Conservation (phyloP, 2,797 vertebrate genomes). For the Hyperoplus immaculatus region DNA sequence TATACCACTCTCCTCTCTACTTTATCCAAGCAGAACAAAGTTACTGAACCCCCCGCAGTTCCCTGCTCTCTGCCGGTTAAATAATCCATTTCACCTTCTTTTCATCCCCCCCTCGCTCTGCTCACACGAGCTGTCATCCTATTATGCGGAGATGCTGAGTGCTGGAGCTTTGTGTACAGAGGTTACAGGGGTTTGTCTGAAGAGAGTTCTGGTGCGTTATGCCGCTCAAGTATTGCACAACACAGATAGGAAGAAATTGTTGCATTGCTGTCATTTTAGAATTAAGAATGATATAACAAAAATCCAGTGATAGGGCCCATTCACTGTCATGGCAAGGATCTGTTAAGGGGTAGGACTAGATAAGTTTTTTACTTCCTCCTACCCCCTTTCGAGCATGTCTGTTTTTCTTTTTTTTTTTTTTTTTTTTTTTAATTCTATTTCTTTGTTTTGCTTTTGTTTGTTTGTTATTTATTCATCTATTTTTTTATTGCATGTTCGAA, state of each 20-base stretch:
- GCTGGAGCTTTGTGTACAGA: slow-evolving; percentile 35
- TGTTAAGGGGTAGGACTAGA: too few species aligned
- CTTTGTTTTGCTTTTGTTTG: too few species aligned
- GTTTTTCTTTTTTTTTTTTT: too few species aligned
- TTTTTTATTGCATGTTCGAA: too few species aligned
- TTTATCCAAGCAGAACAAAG: slow-evolving; percentile 79
- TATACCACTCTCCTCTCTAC: slow-evolving; percentile 64
- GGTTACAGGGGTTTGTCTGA: slow-evolving; percentile 52
- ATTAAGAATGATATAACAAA: slow-evolving; percentile 4
- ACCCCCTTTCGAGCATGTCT: too few species aligned
- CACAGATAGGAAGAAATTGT: slow-evolving; percentile 23
- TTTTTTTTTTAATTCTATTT: too few species aligned
- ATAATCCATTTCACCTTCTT: slow-evolving; percentile 82
- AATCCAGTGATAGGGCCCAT: background rate
- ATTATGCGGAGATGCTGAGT: slow-evolving; percentile 60
- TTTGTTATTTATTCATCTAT: too few species aligned
- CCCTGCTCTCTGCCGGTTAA: slow-evolving; percentile 79
- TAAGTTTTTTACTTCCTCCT: too few species aligned
- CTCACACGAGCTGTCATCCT: slow-evolving; percentile 72
- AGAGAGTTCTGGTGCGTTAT: slow-evolving; percentile 39
- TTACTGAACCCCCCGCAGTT: slow-evolving; percentile 76
- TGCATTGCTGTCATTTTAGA: background rate
- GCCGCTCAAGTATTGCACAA: slow-evolving; percentile 29
- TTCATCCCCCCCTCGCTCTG: slow-evolving; percentile 68
- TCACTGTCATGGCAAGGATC: background rate